These are phyloP conservation scores for Petrocephalus schoutedeni DNA, from an alignment of 2,797 vertebrate genomes.

Conservation along the genomic window DNA sequence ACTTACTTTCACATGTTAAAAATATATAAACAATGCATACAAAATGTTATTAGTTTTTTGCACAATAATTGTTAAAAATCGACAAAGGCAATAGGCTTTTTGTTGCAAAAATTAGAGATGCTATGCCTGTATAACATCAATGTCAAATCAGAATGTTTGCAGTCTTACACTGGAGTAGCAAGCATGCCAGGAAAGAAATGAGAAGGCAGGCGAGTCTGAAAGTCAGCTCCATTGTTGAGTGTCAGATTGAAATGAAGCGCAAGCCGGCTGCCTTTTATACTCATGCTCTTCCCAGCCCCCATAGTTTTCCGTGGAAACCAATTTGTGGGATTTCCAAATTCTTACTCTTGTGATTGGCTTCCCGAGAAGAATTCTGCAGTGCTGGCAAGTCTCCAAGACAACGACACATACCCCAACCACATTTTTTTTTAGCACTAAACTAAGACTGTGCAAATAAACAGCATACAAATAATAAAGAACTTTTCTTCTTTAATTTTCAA, in stretches of 20 bases:
- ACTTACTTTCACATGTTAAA: background rate
- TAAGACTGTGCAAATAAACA: background rate
- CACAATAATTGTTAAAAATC: background rate
- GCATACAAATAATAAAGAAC: background rate
- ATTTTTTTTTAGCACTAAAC: background rate
- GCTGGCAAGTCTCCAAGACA: background rate
- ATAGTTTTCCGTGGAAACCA: conserved; percentile 49
- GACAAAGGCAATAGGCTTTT: background rate
- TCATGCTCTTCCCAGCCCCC: conserved; percentile 40
- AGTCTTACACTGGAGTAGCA: conserved; percentile 43
- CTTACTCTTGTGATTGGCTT: conserved; percentile 22
- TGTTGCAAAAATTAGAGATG: background rate
- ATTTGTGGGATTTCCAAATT: conserved; percentile 45
- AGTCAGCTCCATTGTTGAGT: conserved; percentile 42
- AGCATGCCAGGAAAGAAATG: conserved; percentile 39
- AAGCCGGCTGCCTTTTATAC: conserved; percentile 45
- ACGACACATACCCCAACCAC: background rate
- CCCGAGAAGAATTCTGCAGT: background rate
- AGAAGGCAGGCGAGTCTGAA: conserved; percentile 39
- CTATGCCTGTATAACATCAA: background rate
- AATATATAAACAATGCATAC: background rate
- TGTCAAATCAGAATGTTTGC: background rate
- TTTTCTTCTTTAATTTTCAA: background rate
- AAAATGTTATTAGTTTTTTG: background rate
- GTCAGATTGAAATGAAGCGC: conserved; percentile 26